A percentile compares a stretch with the other conserved stretches of the same genome.
phyloP scores from a whole-genome alignment of 2,888 invertebrate genomes.

The Lucinisca nassula region DNA sequence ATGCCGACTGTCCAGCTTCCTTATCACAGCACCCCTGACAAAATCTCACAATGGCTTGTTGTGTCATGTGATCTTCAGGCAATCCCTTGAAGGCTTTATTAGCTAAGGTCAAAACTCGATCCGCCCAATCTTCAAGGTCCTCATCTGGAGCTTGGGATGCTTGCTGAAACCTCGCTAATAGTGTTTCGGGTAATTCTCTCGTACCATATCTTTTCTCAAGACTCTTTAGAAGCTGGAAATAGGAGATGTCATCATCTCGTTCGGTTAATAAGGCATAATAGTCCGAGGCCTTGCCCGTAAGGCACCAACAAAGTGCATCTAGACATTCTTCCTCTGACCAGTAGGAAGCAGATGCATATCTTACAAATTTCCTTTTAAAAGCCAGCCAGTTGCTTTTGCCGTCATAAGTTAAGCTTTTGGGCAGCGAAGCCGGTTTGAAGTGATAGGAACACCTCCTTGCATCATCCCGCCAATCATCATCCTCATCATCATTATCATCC shows the following conservation, averaged over 20 bases:
- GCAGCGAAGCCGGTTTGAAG: not conserved
- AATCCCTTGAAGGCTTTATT: conserved; percentile 19
- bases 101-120: conserved; percentile 24
- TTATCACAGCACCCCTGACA: conserved; percentile 25
- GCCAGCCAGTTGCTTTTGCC: not conserved
- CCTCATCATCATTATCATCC: too few relatives aligned
- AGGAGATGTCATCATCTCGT: not conserved
- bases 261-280: not conserved
- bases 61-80: conserved; percentile 23
- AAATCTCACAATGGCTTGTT: conserved; percentile 18
- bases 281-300: not conserved
- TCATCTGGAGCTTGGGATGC: conserved; percentile 17
- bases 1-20: conserved; percentile 35
- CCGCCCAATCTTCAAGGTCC: conserved; percentile 33
- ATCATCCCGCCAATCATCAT: too few relatives aligned
- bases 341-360: not conserved
- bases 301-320: not conserved
- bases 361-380: not conserved
- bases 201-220: conserved; percentile 19
- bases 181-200: conserved; percentile 31
- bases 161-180: not conserved
- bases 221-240: conserved; percentile 8
- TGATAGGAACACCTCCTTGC: too few relatives aligned
- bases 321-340: not conserved
- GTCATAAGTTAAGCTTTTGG: not conserved